A percentile compares a stretch with the other conserved stretches of the same genome.
Conservation (phyloP, 2,797 vertebrate genomes). For the Catharus ustulatus region DNA sequence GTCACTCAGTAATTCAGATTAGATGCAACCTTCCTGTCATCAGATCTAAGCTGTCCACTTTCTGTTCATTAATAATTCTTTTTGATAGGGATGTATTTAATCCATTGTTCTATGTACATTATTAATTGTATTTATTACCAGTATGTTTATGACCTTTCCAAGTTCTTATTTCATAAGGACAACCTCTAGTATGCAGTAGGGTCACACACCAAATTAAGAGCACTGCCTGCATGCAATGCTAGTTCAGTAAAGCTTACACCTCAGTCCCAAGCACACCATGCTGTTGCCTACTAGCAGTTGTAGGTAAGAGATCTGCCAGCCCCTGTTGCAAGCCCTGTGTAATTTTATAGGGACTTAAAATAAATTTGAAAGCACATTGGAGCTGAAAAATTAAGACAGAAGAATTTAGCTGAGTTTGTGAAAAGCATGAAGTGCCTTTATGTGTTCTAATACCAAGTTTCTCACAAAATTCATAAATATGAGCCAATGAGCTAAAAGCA, state of each 20-base stretch:
- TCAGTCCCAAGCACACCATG: conserved; percentile 1
- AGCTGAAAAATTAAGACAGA: background rate
- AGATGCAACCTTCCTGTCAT: conserved; percentile 79
- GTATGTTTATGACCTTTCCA: conserved; percentile 63
- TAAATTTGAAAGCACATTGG: background rate
- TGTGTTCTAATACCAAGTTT: background rate
- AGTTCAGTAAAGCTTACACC: conserved; percentile 56
- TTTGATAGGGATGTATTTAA: conserved; percentile 68
- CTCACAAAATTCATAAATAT: background rate
- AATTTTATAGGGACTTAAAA: conserved; percentile 19
- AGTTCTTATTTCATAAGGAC: conserved; percentile 60
- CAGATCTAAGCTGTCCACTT: conserved; percentile 81
- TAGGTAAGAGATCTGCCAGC: conserved; percentile 17
- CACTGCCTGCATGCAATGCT: background rate
- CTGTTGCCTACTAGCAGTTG: conserved; percentile 36
- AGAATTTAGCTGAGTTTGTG: background rate
- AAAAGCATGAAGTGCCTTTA: conserved; percentile 19
- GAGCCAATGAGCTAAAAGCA: conserved; percentile 29
- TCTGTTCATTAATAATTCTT: conserved; percentile 80
- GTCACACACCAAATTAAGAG: conserved; percentile 54
- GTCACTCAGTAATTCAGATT: conserved; percentile 85
- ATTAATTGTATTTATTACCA: conserved; percentile 77
- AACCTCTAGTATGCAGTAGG: conserved; percentile 34
- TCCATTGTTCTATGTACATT: conserved; percentile 77
- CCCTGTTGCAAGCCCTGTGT: background rate